phyloP scores from a whole-genome alignment of 2,888 invertebrate genomes.

The Lithosia quadra region DNA sequence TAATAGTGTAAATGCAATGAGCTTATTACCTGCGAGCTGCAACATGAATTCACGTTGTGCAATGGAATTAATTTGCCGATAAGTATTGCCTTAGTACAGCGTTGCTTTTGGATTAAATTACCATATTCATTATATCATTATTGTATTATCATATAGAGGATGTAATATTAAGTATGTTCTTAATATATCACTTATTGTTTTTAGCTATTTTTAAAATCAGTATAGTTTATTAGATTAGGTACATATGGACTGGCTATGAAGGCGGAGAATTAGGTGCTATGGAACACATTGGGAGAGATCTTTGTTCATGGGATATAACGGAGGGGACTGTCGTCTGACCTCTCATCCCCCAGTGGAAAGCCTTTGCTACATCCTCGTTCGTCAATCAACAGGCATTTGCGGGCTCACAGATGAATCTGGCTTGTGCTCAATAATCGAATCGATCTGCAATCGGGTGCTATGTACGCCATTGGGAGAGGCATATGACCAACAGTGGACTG shows the following conservation, averaged over 20 bases:
- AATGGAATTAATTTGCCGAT: slow-evolving; percentile 36
- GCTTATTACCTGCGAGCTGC: slow-evolving; percentile 37
- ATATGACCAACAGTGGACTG: not conserved
- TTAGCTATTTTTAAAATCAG: not conserved
- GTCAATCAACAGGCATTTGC: too few species aligned
- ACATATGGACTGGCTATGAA: not conserved
- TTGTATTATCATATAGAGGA: slow-evolving; percentile 25
- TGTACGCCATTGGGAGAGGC: too few species aligned
- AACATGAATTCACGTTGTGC: slow-evolving; percentile 37
- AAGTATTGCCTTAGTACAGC: slow-evolving; percentile 27
- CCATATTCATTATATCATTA: slow-evolving; percentile 17
- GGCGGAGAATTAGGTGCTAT: not conserved
- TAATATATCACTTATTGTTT: not conserved
- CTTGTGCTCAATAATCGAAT: too few species aligned
- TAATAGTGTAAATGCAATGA: slow-evolving; percentile 36
- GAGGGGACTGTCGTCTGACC: too few species aligned
- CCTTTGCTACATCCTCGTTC: too few species aligned
- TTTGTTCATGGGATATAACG: too few species aligned
- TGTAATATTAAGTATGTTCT: not conserved
- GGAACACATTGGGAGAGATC: not conserved
- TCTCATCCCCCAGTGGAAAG: too few species aligned
- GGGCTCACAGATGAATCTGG: too few species aligned
- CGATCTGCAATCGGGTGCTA: too few species aligned
- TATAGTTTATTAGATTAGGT: not conserved
- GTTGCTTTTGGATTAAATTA: slow-evolving; percentile 31